These are phyloP conservation scores for Gambusia yucatana DNA, from an alignment of 2,797 vertebrate species.

Conservation along the genomic window DNA sequence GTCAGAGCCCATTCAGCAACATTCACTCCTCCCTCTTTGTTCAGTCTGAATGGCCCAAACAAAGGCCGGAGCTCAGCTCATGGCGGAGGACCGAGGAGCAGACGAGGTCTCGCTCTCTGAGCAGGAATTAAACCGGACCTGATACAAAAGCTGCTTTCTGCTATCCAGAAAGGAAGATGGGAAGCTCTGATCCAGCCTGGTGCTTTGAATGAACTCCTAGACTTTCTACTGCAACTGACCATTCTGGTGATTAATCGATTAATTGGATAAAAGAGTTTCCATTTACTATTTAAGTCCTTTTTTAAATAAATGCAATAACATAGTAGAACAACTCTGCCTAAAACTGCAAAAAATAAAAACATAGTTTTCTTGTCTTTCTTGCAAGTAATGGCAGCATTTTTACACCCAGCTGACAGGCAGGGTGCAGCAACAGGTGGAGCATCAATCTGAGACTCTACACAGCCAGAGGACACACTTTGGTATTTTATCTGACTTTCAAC, in stretches of 20 bases:
- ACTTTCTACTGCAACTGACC: background rate
- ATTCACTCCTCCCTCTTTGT: constrained; percentile 40
- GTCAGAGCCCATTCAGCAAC: constrained; percentile 60
- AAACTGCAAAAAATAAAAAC: background rate
- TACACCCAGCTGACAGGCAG: background rate
- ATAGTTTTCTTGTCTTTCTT: background rate
- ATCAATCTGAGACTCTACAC: background rate
- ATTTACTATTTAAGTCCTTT: too few species aligned
- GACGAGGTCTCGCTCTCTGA: constrained; percentile 25
- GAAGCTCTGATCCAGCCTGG: constrained; percentile 6
- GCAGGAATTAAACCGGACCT: background rate
- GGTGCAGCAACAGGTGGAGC: background rate
- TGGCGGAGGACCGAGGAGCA: constrained; percentile 37
- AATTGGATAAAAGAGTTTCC: too few species aligned
- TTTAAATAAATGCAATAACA: too few species aligned
- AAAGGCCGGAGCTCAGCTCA: constrained; percentile 36
- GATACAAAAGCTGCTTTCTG: constrained; percentile 4
- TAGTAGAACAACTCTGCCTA: background rate
- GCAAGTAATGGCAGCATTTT: background rate
- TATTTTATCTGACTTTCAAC: background rate
- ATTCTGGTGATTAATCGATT: too few species aligned
- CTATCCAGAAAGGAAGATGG: background rate
- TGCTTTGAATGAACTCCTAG: background rate
- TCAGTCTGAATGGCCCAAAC: constrained; percentile 41
- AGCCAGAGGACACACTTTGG: background rate